Evolutionary conservation across 2,888 invertebrate species (phyloP), one percentile per base, ranked within the genome.

Genomic region (Acronicta aceris): DNA sequence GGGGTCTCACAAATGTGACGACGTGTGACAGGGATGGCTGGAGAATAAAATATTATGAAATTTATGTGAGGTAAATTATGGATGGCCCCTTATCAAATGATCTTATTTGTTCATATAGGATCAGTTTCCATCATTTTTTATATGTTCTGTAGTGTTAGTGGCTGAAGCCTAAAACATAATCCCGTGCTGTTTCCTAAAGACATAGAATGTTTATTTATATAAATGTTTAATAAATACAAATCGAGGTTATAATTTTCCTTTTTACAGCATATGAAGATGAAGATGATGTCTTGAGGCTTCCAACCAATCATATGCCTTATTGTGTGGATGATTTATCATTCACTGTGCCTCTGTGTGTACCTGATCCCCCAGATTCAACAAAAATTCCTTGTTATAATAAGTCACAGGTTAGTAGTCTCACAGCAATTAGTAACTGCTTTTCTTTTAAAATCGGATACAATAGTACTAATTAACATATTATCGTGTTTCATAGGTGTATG

Each of bases 351-450:
- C 87, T 96, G 42, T 95, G 94, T 81, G 94, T 95, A 84, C 96
- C 96, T 83, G 96, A 96, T 76, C 95, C 96, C 27, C 91, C 93
- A 46, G 96, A 96, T 83, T 92, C 95, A 48, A 95, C 93, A 1
- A 95, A 95, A 86, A 94, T 95, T 73, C 93, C 96, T 41, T 96
- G 96, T 95, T 97, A 97, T 86, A 96, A 96, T 81, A 97, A 97
- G 84, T 86, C 95, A 71, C 94, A 96, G 90, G 96, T 95, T 85
- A 76, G 76, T 54, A 53, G 43, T 48, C 45, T 48, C 15, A 40
- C 6, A 13, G 21, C 5, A 1, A 1, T 21, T 21, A 30, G 15
- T 13, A 42, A 27, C 38, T 6, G 38, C 41, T 40, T 16, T 33
- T 52, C 9, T 55, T 21, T 1, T 25, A 12, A 6, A 16, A 36